phyloP scores from a whole-genome alignment of 1,140 invertebrate species.

The Zophobas atratus region DNA sequence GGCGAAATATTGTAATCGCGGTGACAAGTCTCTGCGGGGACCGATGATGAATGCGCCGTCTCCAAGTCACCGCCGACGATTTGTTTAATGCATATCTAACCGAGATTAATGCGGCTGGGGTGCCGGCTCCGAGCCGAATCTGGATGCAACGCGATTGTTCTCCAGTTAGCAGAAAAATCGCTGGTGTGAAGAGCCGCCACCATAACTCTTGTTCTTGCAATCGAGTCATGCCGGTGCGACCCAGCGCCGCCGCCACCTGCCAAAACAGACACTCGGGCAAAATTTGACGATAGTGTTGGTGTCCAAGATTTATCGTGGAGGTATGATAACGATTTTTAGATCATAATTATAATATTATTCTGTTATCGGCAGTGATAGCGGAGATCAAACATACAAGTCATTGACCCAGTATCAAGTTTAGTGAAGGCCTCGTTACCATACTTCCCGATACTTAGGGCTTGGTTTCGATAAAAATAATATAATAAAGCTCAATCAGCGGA shows the following conservation, averaged over 20 bases:
- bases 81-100: conserved; percentile 62
- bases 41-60: conserved; percentile 57
- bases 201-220: conserved; percentile 19
- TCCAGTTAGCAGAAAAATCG: conserved; percentile 24
- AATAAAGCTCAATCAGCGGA: no score
- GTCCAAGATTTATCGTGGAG: background rate
- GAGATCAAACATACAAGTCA: conserved; percentile 19
- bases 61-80: conserved; percentile 55
- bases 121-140: conserved; percentile 19
- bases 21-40: conserved; percentile 52
- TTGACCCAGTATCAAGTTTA: conserved; percentile 10
- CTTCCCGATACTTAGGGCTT: background rate
- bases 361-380: conserved; percentile 3
- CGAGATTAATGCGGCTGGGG: conserved; percentile 58
- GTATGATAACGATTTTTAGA: conserved; percentile 30
- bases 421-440: background rate
- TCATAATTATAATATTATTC: background rate
- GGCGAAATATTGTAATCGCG: conserved; percentile 54
- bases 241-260: conserved; percentile 18
- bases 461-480: no score
- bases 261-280: conserved; percentile 10
- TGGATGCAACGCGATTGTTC: conserved; percentile 30
- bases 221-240: background rate
- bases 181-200: conserved; percentile 19
- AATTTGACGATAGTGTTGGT: conserved; percentile 12